phyloP scores from a whole-genome alignment of 2,888 invertebrate genomes.

The Ariolimax columbianus region DNA sequence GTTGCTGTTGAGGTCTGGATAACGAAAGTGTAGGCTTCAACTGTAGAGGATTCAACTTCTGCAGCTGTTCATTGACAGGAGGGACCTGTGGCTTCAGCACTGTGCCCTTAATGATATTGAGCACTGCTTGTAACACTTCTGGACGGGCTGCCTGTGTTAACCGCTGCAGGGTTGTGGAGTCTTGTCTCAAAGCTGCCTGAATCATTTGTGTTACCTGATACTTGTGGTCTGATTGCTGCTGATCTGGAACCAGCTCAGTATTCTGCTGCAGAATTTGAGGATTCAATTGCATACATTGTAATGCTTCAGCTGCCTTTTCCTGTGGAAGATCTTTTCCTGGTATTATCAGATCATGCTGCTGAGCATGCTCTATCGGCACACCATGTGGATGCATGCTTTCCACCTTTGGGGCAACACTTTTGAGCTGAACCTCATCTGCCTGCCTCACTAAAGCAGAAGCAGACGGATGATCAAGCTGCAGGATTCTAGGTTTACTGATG shows the following conservation, averaged over 20 bases:
- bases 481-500: not conserved
- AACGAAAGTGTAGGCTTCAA: not conserved
- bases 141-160: conserved; percentile 21
- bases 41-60: not conserved
- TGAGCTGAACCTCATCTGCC: not conserved
- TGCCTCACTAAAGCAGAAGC: not conserved
- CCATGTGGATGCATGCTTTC: not conserved
- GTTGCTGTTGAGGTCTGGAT: conserved; percentile 4
- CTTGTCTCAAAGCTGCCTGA: conserved; percentile 23
- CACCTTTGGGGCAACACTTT: not conserved
- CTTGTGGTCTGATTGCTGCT: not conserved
- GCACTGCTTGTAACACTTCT: conserved; percentile 26
- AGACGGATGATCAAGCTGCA: not conserved
- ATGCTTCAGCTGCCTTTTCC: not conserved
- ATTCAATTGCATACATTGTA: not conserved
- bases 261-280: not conserved
- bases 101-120: conserved; percentile 17
- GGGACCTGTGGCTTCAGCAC: not conserved
- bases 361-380: conserved; percentile 18
- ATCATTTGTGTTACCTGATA: conserved; percentile 26
- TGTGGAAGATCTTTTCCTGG: conserved; percentile 10
- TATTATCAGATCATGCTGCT: conserved; percentile 15
- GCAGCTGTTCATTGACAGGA: not conserved
- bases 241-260: not conserved
- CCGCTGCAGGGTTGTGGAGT: not conserved